These are phyloP conservation scores for Anthopleura xanthogrammica DNA, from an alignment of 92 coral and sea anemone genomes.

Conservation along the genomic window DNA sequence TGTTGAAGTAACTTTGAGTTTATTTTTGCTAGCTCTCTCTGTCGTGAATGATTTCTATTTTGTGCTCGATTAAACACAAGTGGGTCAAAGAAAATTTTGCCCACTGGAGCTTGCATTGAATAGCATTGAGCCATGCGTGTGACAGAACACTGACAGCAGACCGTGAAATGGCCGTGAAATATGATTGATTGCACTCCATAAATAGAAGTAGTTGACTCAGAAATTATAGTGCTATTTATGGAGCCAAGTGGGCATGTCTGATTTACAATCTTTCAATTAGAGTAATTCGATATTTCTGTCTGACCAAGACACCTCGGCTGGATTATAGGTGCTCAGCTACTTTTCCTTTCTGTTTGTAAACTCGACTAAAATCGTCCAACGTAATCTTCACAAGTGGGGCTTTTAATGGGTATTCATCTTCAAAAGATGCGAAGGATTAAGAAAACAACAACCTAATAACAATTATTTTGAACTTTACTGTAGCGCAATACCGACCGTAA, in stretches of 20 bases:
- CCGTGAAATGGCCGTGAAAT: background rate
- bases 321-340: background rate
- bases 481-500: background rate
- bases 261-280: conserved; percentile 15
- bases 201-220: background rate
- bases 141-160: background rate
- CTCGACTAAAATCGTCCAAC: background rate
- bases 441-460: background rate
- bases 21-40: background rate
- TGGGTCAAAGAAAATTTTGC: background rate
- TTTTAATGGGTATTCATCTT: background rate
- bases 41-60: background rate
- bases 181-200: conserved; percentile 7
- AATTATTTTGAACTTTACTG: background rate
- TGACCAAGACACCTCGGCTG: background rate
- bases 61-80: conserved; percentile 7
- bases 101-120: background rate
- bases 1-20: background rate
- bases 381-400: background rate
- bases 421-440: conserved; percentile 8
- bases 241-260: conserved; percentile 11
- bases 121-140: background rate
- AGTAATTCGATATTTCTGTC: conserved; percentile 4
- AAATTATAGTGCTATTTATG: background rate
- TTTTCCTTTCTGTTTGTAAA: conserved; percentile 3